Percentiles rank a stretch among this genome's conserved stretches.
These are phyloP conservation scores for Riparia riparia DNA, from an alignment of 2,113 vertebrate species.

Conservation along the genomic window DNA sequence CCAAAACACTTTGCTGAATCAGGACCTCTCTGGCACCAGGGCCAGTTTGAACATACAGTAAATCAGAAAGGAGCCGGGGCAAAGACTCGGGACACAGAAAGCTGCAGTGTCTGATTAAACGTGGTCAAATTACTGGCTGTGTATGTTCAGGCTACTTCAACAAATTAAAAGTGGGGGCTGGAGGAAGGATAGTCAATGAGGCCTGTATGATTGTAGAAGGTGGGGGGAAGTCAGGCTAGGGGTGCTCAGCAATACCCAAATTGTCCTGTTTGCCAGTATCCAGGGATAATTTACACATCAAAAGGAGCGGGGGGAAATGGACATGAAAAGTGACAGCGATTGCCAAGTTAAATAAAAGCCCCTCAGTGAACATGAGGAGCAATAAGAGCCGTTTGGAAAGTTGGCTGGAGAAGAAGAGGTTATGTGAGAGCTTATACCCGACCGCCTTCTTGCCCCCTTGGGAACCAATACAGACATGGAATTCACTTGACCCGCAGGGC, in stretches of 20 bases:
- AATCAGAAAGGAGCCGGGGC: not conserved
- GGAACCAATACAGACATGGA: conserved; percentile 59
- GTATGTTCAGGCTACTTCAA: conserved; percentile 38
- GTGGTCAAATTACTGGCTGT: conserved; percentile 2
- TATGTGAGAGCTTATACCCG: conserved; percentile 64
- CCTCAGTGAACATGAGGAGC: conserved; percentile 72
- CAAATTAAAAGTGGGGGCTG: conserved; percentile 32
- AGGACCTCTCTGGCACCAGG: not conserved
- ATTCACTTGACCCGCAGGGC: conserved; percentile 69
- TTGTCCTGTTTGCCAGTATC: conserved; percentile 67
- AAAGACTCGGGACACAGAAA: not conserved
- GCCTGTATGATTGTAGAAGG: conserved; percentile 54
- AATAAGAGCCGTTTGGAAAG: conserved; percentile 67
- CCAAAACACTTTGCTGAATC: not conserved
- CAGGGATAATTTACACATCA: conserved; percentile 73
- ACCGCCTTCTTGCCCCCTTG: conserved; percentile 48
- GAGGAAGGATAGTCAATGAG: conserved; percentile 34
- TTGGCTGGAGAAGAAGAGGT: conserved; percentile 67
- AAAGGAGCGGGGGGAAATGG: conserved; percentile 66
- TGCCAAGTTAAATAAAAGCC: conserved; percentile 77
- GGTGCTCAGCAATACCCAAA: conserved; percentile 65
- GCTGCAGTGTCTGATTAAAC: not conserved
- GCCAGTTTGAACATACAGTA: not conserved
- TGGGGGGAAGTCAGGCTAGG: conserved; percentile 41
- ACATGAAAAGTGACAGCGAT: conserved; percentile 67